Base-by-base conservation (phyloP, 2,888 invertebrate genomes). In the Lycia hirtaria region DNA sequence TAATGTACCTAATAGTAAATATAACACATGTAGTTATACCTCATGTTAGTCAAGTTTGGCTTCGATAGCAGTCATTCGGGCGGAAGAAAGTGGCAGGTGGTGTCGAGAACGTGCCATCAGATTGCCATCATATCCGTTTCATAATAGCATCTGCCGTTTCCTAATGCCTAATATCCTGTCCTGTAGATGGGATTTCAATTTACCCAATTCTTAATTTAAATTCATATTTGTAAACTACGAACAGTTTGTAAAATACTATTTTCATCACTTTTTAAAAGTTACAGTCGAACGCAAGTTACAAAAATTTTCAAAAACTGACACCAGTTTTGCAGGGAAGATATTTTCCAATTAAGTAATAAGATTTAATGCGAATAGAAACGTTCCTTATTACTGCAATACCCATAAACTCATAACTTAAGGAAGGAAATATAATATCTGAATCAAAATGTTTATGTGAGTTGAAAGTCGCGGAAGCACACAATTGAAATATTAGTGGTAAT, bases 61-160 rank as follows among this genome's bases (percentile, higher is more conserved):
- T 52, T 47, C 60, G 30, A 48, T 44, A 52, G 30, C n/a, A 14
- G 20, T 12, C 35, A 48, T 12, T 57, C 45, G 32, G 15, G 56
- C 48, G 64, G 62, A 62, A 60, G 58, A 60, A 60, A 54, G 56
- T 28, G 50, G 52, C 65, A 62, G 62, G 62, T 62, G 37, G 57
- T n/a, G n/a, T 38, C 9, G 37, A 37, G 48, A 51, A 30, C 28
- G 51, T 49, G 44, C 32, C 47, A 37, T 48, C 45, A 51, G 38
- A 33, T 56, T 49, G 44, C 32, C 47, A 37, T 48, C 45, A 51
- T 45, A 33, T 56, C 44, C 15, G 49, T 44, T 40, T 20, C n/a
- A 9, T 37, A n/a, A n/a, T n/a, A 22, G 24, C 50, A 50, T 43
- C 56, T 50, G 56, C 2, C 15, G 3, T 24, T 49, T 48, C 5